These are phyloP conservation scores for Hartigia nigra DNA, from an alignment of 2,888 invertebrate genomes.

Conservation along the genomic window DNA sequence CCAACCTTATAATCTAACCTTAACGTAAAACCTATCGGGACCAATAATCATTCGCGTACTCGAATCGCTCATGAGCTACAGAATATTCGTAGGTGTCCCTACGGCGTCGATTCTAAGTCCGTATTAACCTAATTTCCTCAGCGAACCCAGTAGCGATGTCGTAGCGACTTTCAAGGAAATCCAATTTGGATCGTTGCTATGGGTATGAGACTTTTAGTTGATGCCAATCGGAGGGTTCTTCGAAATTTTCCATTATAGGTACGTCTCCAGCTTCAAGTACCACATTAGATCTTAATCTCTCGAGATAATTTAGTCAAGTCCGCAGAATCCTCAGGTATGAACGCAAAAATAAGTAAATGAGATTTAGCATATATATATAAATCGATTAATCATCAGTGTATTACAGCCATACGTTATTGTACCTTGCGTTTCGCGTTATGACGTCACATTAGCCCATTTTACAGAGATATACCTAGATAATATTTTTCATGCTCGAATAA, in stretches of 20 bases:
- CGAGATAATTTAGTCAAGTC: background rate
- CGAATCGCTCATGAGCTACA: background rate
- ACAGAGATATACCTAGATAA: background rate
- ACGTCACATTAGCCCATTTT: background rate
- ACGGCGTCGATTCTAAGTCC: conserved; percentile 24
- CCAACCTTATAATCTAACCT: background rate
- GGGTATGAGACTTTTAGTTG: background rate
- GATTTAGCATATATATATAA: background rate
- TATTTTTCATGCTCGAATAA: background rate
- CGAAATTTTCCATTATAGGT: background rate
- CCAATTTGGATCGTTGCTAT: background rate
- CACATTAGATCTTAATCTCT: background rate
- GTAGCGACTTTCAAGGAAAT: background rate
- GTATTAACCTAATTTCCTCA: conserved; percentile 31
- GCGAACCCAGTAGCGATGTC: conserved; percentile 15
- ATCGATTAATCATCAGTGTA: background rate
- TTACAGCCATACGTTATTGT: background rate
- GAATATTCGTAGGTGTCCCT: background rate
- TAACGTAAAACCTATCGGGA: background rate
- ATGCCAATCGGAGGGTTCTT: background rate
- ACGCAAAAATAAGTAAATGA: background rate
- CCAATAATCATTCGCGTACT: background rate
- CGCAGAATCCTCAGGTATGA: background rate
- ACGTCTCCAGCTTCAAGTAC: background rate
- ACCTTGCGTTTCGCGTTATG: background rate